phyloP scores from a whole-genome alignment of 2,888 invertebrate species.

The Biston betularia region DNA sequence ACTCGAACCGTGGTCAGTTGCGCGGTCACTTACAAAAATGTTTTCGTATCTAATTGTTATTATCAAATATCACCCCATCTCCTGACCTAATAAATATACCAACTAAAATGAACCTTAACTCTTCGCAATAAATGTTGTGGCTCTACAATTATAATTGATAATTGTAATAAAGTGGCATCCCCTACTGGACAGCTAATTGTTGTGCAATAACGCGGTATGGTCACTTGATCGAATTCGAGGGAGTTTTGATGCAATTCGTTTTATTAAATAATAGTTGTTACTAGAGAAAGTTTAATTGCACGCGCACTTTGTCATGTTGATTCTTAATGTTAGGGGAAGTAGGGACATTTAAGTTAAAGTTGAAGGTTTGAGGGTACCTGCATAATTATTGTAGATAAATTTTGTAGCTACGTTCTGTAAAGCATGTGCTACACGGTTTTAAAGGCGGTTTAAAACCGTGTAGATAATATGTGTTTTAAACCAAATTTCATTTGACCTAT shows the following conservation, averaged over 20 bases:
- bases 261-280: constrained; percentile 60
- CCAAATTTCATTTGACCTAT: too few relatives aligned
- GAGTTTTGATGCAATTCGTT: constrained; percentile 57
- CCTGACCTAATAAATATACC: neutral
- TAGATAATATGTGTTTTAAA: too few relatives aligned
- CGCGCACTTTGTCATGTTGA: constrained; percentile 22
- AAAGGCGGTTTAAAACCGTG: too few relatives aligned
- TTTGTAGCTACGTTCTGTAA: too few relatives aligned
- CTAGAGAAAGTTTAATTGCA: constrained; percentile 24
- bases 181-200: constrained; percentile 64
- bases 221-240: constrained; percentile 55
- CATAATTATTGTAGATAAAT: too few relatives aligned
- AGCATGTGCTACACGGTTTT: too few relatives aligned
- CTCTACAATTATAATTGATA: constrained; percentile 9
- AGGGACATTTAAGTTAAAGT: neutral
- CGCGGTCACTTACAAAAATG: constrained; percentile 58
- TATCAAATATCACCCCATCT: constrained; percentile 15
- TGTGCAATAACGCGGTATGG: constrained; percentile 77
- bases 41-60: constrained; percentile 43
- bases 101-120: constrained; percentile 47
- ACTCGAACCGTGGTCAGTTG: constrained; percentile 65
- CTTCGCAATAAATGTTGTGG: constrained; percentile 39
- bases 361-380: too few relatives aligned
- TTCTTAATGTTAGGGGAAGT: neutral
- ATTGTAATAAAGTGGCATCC: constrained; percentile 41